Conservation (phyloP, 1,140 invertebrate genomes). For the Rhynchophorus ferrugineus region DNA sequence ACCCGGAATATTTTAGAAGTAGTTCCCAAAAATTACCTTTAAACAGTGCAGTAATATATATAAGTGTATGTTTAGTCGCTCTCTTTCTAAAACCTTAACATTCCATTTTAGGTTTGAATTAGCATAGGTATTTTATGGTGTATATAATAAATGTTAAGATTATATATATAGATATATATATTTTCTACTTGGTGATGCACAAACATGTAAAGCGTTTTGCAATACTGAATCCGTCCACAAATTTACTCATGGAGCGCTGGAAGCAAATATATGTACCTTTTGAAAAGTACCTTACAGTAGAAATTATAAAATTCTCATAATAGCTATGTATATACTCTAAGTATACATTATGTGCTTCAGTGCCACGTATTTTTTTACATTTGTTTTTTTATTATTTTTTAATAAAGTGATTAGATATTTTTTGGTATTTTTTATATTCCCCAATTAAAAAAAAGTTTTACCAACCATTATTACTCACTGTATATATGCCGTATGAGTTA, state of each 20-base stretch:
- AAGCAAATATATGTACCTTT: conserved; percentile 1
- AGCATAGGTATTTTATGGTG: no score
- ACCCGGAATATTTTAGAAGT: conserved; percentile 26
- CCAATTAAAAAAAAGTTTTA: no score
- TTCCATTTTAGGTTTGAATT: no score
- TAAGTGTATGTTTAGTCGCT: no score
- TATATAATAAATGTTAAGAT: neutral
- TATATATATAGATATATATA: neutral
- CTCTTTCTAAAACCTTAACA: no score
- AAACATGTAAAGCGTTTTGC: neutral
- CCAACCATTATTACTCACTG: no score
- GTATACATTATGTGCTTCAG: neutral
- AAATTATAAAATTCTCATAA: no score
- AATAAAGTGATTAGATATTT: neutral
- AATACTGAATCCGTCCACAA: conserved; percentile 1
- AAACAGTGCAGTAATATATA: neutral
- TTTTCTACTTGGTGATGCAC: neutral
- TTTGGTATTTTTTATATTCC: no score
- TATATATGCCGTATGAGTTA: no score
- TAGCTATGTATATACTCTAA: no score
- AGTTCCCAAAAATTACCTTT: neutral
- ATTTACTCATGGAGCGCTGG: neutral
- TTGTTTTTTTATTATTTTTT: neutral
- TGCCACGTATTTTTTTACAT: neutral
- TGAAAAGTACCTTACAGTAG: neutral